These are phyloP conservation scores for Lophius americanus DNA, from an alignment of 2,797 vertebrate species.

Conservation along the genomic window DNA sequence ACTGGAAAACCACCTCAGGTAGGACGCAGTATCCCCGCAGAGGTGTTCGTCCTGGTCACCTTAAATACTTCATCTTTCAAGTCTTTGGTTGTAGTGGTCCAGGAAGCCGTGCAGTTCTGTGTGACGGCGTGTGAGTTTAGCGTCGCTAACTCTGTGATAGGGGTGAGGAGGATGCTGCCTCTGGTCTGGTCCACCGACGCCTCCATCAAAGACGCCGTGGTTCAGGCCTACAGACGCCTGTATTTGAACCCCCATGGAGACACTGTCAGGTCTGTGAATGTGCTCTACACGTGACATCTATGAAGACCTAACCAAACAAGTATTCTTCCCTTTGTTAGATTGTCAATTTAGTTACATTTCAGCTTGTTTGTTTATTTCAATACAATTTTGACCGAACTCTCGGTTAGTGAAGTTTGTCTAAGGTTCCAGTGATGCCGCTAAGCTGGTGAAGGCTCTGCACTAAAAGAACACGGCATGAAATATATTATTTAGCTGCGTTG, in stretches of 20 bases:
- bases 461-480: background rate
- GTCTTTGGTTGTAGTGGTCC: constrained; percentile 87
- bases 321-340: background rate
- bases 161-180: constrained; percentile 94
- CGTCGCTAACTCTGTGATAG: constrained; percentile 88
- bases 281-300: background rate
- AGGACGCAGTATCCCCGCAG: background rate
- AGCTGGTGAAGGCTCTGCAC: background rate
- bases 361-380: background rate
- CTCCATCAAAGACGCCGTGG: constrained; percentile 90
- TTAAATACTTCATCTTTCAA: background rate
- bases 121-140: constrained; percentile 92
- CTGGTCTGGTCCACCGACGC: constrained; percentile 94
- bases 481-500: background rate
- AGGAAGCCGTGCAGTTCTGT: constrained; percentile 96
- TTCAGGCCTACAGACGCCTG: constrained; percentile 91
- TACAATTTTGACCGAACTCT: background rate
- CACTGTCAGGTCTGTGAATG: constrained; percentile 74
- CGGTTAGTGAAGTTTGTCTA: background rate
- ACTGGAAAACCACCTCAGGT: constrained; percentile 92
- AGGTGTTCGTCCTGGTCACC: background rate
- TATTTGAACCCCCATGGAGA: constrained; percentile 89
- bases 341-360: background rate
- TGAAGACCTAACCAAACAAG: background rate
- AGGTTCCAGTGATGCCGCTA: background rate